A percentile compares a stretch with the other conserved stretches of the same genome.
These are phyloP conservation scores for Urophycis tenuis DNA, from an alignment of 2,797 vertebrate genomes.

Conservation along the genomic window DNA sequence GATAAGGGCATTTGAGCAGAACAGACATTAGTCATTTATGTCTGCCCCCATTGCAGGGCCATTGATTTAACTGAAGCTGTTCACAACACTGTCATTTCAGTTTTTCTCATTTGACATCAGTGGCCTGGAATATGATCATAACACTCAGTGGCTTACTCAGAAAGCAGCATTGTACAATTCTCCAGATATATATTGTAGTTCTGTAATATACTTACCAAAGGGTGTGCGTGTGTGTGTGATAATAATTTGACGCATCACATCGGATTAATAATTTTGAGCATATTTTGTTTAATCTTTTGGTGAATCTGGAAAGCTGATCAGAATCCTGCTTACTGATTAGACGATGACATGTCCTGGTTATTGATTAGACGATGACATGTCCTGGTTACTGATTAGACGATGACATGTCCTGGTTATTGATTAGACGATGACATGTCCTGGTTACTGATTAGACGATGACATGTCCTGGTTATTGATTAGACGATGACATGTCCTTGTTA, in stretches of 20 bases:
- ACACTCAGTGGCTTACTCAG: conserved; percentile 11
- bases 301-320: conserved; percentile 28
- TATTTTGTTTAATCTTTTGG: neutral
- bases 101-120: conserved; percentile 26
- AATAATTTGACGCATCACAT: no score
- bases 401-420: no score
- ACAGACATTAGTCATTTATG: neutral
- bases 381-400: no score
- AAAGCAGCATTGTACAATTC: conserved; percentile 38
- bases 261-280: no score
- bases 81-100: neutral
- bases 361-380: no score
- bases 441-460: no score
- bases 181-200: conserved; percentile 17
- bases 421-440: no score
- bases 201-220: no score
- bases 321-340: conserved; percentile 37
- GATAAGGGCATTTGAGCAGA: no score
- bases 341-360: conserved; percentile 20
- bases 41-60: neutral
- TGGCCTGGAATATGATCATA: conserved; percentile 37
- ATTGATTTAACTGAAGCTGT: neutral
- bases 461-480: no score
- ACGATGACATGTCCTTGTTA: conserved; percentile 25
- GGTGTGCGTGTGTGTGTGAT: neutral